phyloP scores from a whole-genome alignment of 2,797 vertebrate species.

The Sebastes aleutianus region DNA sequence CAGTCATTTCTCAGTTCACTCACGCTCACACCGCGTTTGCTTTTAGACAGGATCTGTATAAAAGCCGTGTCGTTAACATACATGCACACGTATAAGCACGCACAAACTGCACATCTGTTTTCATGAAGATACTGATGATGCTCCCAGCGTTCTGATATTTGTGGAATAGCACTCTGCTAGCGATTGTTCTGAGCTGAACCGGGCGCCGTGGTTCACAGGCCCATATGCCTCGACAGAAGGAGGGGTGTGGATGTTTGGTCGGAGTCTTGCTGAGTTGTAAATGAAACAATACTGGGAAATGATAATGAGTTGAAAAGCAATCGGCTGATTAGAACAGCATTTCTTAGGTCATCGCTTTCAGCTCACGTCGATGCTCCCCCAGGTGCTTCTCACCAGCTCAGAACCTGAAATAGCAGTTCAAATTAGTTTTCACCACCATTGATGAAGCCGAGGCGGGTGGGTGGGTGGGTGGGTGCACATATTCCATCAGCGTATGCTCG shows the following conservation, averaged over 20 bases:
- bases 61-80: conserved; percentile 43
- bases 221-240: conserved; percentile 74
- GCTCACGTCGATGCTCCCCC: conserved; percentile 1
- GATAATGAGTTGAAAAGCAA: conserved; percentile 72
- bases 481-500: neutral
- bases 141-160: conserved; percentile 26
- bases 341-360: conserved; percentile 65
- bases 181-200: conserved; percentile 32
- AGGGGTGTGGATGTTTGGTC: conserved; percentile 53
- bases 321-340: conserved; percentile 66
- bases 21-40: conserved; percentile 20
- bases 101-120: conserved; percentile 26
- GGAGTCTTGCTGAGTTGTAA: conserved; percentile 78
- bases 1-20: conserved; percentile 54
- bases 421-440: conserved; percentile 15
- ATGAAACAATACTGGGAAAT: conserved; percentile 73
- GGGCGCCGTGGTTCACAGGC: conserved; percentile 51
- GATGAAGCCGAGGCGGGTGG: conserved; percentile 12
- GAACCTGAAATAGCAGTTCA: conserved; percentile 41
- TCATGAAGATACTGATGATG: conserved; percentile 5
- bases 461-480: conserved; percentile 6
- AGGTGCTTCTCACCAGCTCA: conserved; percentile 34
- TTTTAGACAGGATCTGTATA: conserved; percentile 14
- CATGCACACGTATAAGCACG: conserved; percentile 17
- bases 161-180: conserved; percentile 7